Base-by-base conservation (phyloP, 2,113 vertebrate genomes). In the Oryzias melastigma region DNA sequence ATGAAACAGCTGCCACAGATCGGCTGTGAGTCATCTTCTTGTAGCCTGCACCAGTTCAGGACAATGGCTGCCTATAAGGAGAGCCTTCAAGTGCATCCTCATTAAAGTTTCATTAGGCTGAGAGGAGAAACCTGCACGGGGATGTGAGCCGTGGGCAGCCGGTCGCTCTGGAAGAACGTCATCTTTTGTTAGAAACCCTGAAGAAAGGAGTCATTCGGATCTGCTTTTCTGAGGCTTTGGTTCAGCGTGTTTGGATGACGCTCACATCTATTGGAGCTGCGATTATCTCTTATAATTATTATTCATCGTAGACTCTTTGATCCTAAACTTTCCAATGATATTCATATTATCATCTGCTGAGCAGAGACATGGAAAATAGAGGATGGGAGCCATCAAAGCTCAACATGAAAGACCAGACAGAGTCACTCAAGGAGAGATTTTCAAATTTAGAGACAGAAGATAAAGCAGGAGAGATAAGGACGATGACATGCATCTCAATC, bases 221-320 rank as follows among this genome's bases (percentile, higher is more conserved):
- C 35, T 35, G 35, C 35, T 35, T 35, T 18, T 47, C n/a, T 24
- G 49, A 19, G 49, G 27, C 20, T 61, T 29, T 40, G 13, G 22
- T 20, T 17, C 27, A 29, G 50, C 51, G 50, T 69, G 65, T 54
- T 17, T 54, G 24, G 20, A 3, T 14, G 43, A 60, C 52, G 40
- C 42, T 63, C 49, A 1, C 55, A 69, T 80, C 82, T 61, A 70
- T 35, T 48, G 3, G 2, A 46, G 67, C 70, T 62, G 65, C 65
- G 71, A 80, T 65, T 68, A 57, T 70, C 57, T 59, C 65, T 19
- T 78, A n/a, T n/a, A 65, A 80, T 82, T 75, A 73, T 67, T 82
- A 75, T 78, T 80, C 80, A 80, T 73, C 53, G 58, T 14, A 19
- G 53, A 29, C 49, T 71, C 74, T 85, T 82, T 85, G 80, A 85